Evolutionary conservation across 2,797 vertebrate species (phyloP), one percentile per base, ranked within the genome.

Genomic region (Coracias cyanogaster): DNA sequence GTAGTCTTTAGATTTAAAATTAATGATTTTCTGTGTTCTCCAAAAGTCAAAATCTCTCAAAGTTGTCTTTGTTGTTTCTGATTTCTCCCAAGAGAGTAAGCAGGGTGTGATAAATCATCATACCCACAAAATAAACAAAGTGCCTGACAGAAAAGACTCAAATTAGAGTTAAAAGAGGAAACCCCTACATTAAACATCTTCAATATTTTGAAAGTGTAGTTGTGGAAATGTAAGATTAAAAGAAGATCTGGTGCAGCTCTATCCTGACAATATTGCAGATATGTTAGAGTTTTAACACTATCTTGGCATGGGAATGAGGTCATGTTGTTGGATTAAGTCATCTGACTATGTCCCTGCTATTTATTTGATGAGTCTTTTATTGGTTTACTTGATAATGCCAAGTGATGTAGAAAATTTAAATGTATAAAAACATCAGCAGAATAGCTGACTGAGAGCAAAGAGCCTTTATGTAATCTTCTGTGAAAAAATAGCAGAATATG

Each of bases 1-100:
- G 78, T 96, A 97, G 93, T 93, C 96, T 97, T 97, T 97, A 97
- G 90, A 97, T 97, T 97, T 97, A 96, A 97, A 98, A 97, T 97
- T 98, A 98, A 98, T 97, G 97, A 97, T 97, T 98, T 98, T 97
- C 95, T 97, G 97, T 98, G 97, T 97, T 97, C 95, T 96, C 96
- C 92, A 97, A 97, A 98, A 98, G 96, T 98, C 96, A 97, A 89
- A 98, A 97, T 98, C 95, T 98, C 95, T 98, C 96, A 77, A 96
- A 97, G 95, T 98, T 98, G 96, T 97, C 97, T 96, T 96, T 97
- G 96, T 96, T 96, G 85, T 88, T 92, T 94, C 83, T 97, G 94
- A 97, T 96, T 97, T 97, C 85, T 91, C 97, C 97, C 97, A 86
- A 77, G 97, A 97, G 97, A 97, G 37, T 89, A 89, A 95, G 90